Evolutionary conservation across 2,888 invertebrate genomes (phyloP).

Genomic region (Heliconius aoede): DNA sequence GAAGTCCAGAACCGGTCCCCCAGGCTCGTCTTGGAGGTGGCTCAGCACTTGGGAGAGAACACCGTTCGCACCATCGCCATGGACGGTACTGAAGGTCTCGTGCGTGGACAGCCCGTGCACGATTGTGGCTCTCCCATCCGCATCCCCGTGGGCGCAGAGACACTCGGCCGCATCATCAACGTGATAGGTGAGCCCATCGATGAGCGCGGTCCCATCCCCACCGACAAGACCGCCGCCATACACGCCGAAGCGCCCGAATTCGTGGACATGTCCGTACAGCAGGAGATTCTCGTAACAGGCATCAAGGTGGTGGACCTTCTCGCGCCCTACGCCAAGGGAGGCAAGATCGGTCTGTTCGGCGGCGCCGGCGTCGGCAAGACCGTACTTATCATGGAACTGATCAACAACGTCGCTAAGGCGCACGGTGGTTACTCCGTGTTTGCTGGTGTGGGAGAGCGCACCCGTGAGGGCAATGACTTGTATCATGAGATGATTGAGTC

Average conservation of each 20-base stretch:
- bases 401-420: conserved; percentile 97
- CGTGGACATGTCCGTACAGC: conserved; percentile 95
- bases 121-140: conserved; percentile 95
- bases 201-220: conserved; percentile 93
- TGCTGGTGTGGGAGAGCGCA: conserved; percentile 97
- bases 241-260: conserved; percentile 96
- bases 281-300: conserved; percentile 95
- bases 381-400: conserved; percentile 97
- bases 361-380: conserved; percentile 98
- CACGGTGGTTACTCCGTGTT: conserved; percentile 99
- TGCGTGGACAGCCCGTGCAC: conserved; percentile 91
- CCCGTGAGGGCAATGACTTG: conserved; percentile 97
- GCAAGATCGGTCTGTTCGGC: conserved; percentile 96
- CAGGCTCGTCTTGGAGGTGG: conserved; percentile 92
- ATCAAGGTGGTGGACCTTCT: conserved; percentile 97
- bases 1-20: conserved; percentile 94
- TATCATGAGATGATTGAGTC: conserved; percentile 98
- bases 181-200: conserved; percentile 95
- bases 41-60: conserved; percentile 96
- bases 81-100: conserved; percentile 97
- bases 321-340: conserved; percentile 97
- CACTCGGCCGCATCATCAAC: conserved; percentile 96
- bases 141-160: conserved; percentile 95
- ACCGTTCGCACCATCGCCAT: conserved; percentile 96
- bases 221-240: conserved; percentile 91